Evolutionary conservation across 2,888 invertebrate species (phyloP).

Genomic region (Alentia gelatinosa): DNA sequence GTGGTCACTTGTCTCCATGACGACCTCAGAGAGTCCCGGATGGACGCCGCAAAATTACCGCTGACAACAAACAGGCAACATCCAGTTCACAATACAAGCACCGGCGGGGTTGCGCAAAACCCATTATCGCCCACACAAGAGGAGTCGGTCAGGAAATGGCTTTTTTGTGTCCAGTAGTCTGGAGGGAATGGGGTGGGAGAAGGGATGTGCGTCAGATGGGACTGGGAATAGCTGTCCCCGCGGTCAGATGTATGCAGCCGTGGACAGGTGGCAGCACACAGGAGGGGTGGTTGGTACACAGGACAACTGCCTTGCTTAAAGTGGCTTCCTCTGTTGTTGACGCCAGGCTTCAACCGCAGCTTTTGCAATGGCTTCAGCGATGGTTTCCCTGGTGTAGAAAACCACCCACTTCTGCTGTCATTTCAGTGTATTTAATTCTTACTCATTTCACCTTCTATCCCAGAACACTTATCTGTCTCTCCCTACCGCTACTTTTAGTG

Average conservation of each 20-base stretch:
- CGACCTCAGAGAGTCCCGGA: neutral
- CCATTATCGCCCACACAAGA: neutral
- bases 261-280: neutral
- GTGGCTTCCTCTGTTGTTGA: conserved; percentile 1
- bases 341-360: no score
- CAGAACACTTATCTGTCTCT: neutral
- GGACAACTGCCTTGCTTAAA: neutral
- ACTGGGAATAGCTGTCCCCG: neutral
- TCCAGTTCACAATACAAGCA: neutral
- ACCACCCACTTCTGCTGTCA: neutral
- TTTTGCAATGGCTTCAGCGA: neutral
- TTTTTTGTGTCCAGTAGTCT: neutral
- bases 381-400: conserved; percentile 1
- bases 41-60: neutral
- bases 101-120: neutral
- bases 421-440: neutral
- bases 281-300: neutral
- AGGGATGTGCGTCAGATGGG: neutral
- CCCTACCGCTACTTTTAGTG: no score
- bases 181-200: neutral
- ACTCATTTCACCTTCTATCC: neutral
- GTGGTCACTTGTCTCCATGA: neutral
- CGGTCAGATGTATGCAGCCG: neutral
- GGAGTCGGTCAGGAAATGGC: neutral
- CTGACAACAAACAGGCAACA: neutral